Evolutionary conservation across 2,888 invertebrate genomes (phyloP).

Genomic region (Exephanes ischioxanthus): DNA sequence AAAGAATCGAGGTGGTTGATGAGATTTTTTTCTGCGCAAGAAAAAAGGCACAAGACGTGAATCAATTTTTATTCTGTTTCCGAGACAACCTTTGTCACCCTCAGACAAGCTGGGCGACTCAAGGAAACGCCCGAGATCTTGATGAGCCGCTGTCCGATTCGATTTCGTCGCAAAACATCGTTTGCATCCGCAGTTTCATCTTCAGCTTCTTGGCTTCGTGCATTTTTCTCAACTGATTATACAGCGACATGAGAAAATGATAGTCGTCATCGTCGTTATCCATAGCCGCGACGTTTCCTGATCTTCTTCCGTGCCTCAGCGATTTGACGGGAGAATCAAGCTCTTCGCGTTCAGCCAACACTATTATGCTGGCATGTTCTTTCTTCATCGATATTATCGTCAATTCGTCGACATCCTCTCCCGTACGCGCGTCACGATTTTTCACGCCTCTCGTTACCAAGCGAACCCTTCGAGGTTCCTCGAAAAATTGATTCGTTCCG

Average conservation of each 20-base stretch:
- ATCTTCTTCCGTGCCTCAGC: not conserved
- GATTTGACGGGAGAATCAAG: not conserved
- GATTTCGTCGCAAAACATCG: conserved; percentile 67
- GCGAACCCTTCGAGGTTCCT: not conserved
- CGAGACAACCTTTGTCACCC: not conserved
- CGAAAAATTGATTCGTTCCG: not conserved
- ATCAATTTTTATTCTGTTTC: not conserved
- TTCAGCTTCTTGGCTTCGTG: conserved; percentile 63
- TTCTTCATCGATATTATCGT: conserved; percentile 37
- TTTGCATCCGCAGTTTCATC: conserved; percentile 68
- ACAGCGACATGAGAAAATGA: conserved; percentile 68
- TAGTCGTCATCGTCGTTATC: conserved; percentile 61
- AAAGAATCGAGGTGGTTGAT: not conserved
- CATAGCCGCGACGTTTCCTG: conserved; percentile 5
- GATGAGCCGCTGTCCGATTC: conserved; percentile 31
- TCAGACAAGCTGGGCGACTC: not conserved
- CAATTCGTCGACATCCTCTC: not conserved
- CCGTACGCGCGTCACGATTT: not conserved
- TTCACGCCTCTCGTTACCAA: not conserved
- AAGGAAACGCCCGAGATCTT: conserved; percentile 12
- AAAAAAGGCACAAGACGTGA: not conserved
- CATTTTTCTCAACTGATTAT: conserved; percentile 62
- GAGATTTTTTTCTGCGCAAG: not conserved
- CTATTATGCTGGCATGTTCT: conserved; percentile 14
- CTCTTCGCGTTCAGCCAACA: conserved; percentile 1